Evolutionary conservation across 2,797 vertebrate genomes (phyloP), one percentile per base, ranked within the genome.

Genomic region (Galaxias olidus): DNA sequence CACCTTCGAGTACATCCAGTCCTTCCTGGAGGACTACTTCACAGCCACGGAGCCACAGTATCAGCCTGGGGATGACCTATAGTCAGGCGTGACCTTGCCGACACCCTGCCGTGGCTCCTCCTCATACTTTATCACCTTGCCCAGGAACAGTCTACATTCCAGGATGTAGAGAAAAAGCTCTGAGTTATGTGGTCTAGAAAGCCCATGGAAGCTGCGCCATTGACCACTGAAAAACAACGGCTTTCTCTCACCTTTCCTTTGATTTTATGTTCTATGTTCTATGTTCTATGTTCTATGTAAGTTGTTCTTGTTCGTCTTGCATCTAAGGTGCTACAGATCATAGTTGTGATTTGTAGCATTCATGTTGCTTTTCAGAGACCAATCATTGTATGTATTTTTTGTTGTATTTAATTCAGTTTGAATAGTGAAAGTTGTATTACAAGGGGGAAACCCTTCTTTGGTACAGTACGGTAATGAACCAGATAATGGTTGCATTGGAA

Each of bases 11-110:
- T 98, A 98, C 85, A 94, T 96, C 61, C 96, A 98, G 90, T 96
- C 95, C 77, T 98, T 98, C 90, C 84, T 97, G 84, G 96, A 98
- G 93, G 96, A 98, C 90, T 98, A 98, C 69, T 98, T 98, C 89
- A 98, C 96, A 78, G 93, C 96, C 87, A 98, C 96, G 76, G 96
- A 98, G 90, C 96, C 96, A 78, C 96, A 96, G 83, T 98, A 98
- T 87, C 96, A 98, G 78, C 96, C 96, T 52, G 96, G 95, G 83
- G 96, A 98, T 84, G 97, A 97, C 91, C 93, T 98, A 91, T 98
- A 96, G 70, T 49, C 14, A 20, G 48, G 14, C 45, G 19, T 18
- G 11, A 18, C 30, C 48, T 12, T 10, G 14, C 15, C n/a, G 79
- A 83, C 55, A 62, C 59, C 56, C 65, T 40, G 54, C n/a, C n/a